These are phyloP conservation scores for Delichon dasypus DNA, from an alignment of 2,797 vertebrate genomes.

Conservation along the genomic window DNA sequence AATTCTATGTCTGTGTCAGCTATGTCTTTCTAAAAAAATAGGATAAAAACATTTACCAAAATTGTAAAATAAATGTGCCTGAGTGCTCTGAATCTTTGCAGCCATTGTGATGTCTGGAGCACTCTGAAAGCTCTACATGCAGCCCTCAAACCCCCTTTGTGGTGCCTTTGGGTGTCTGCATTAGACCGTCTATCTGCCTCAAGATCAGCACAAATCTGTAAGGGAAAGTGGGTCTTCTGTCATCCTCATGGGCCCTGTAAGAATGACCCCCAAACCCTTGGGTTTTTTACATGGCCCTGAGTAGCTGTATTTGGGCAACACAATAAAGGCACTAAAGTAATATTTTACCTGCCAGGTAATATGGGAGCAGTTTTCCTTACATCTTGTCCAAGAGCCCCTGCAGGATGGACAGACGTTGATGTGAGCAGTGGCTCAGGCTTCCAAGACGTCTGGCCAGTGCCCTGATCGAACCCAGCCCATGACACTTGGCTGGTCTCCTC, in stretches of 20 bases:
- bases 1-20: conserved; percentile 12
- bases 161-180: fast-evolving
- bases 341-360: background rate
- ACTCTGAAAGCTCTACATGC: background rate
- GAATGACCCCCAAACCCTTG: background rate
- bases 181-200: background rate
- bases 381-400: background rate
- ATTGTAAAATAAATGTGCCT: background rate
- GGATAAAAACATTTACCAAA: conserved; percentile 17
- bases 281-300: background rate
- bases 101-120: background rate
- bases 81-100: background rate
- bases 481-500: background rate
- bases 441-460: fast-evolving
- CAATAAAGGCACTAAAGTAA: background rate
- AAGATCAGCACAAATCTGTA: background rate
- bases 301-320: background rate
- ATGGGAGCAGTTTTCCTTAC: background rate
- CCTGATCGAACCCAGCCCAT: background rate
- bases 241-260: no score
- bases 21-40: background rate
- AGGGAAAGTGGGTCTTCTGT: background rate
- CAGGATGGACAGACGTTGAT: background rate
- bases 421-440: background rate
- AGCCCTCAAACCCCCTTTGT: fast-evolving